Percentiles rank a stretch among this genome's conserved stretches.
Conservation (phyloP, 2,113 vertebrate genomes). For the Zosterops hypoxanthus region DNA sequence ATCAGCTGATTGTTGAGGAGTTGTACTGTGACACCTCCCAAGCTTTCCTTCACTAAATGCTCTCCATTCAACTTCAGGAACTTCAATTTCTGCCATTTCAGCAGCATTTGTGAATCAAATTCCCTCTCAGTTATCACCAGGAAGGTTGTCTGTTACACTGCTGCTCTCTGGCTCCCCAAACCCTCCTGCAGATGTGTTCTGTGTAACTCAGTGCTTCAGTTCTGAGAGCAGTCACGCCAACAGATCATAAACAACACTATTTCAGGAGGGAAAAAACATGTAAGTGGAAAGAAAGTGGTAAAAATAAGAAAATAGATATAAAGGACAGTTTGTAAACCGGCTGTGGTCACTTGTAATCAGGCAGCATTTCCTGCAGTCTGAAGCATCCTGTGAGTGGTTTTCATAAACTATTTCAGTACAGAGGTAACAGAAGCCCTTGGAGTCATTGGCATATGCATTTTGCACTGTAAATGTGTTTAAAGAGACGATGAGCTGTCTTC, state of each 20-base stretch:
- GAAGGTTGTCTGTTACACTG: not conserved
- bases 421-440: not conserved
- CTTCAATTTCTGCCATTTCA: not conserved
- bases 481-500: not conserved
- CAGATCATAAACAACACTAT: not conserved
- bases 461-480: not conserved
- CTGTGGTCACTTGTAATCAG: not conserved
- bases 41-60: not conserved
- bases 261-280: not conserved
- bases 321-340: not conserved
- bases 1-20: not conserved
- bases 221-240: not conserved
- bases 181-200: fast-evolving
- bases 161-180: not conserved
- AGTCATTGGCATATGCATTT: not conserved
- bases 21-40: not conserved
- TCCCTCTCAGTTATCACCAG: not conserved
- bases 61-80: not conserved
- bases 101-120: not conserved
- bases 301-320: not conserved
- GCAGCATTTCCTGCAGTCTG: not conserved
- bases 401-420: not conserved
- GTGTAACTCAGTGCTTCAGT: not conserved
- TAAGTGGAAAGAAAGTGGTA: not conserved
- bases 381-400: not conserved